Evolutionary conservation across 2,888 invertebrate genomes (phyloP).

Genomic region (Mamestra brassicae): DNA sequence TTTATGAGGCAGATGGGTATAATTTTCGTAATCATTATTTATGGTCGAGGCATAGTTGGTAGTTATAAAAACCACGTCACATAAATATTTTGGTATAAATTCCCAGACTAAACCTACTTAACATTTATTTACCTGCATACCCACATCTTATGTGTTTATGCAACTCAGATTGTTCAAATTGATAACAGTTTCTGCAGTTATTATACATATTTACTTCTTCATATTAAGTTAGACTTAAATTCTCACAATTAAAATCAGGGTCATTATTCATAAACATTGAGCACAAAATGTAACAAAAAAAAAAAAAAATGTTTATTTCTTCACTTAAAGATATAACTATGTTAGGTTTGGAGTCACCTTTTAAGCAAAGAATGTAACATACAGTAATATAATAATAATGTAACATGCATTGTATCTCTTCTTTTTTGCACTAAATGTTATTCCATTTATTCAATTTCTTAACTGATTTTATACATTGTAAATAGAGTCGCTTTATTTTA

Average conservation of each 20-base stretch:
- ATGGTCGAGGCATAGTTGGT: slow-evolving; percentile 21
- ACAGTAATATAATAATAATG: no score
- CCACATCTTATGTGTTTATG: background rate
- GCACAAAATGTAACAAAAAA: no score
- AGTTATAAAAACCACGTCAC: slow-evolving; percentile 25
- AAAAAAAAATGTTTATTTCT: no score
- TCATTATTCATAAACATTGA: no score
- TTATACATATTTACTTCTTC: slow-evolving; percentile 17
- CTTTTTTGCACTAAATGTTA: no score
- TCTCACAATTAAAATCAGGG: background rate
- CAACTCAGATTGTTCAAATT: slow-evolving; percentile 18
- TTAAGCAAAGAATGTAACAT: no score
- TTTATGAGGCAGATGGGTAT: slow-evolving; percentile 45
- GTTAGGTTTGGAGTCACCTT: no score
- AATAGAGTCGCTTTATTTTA: no score
- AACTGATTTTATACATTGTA: no score
- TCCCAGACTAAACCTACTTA: slow-evolving; percentile 11
- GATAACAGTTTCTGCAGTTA: slow-evolving; percentile 14
- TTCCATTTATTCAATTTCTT: no score
- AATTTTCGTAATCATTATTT: slow-evolving; percentile 53
- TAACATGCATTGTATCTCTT: no score
- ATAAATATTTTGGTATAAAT: slow-evolving; percentile 19
- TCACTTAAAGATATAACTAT: no score
- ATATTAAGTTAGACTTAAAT: slow-evolving; percentile 10
- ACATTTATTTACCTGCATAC: slow-evolving; percentile 11